Base-by-base conservation (phyloP, 92 coral and sea anemone genomes). In the Isaurus tuberculatus region DNA sequence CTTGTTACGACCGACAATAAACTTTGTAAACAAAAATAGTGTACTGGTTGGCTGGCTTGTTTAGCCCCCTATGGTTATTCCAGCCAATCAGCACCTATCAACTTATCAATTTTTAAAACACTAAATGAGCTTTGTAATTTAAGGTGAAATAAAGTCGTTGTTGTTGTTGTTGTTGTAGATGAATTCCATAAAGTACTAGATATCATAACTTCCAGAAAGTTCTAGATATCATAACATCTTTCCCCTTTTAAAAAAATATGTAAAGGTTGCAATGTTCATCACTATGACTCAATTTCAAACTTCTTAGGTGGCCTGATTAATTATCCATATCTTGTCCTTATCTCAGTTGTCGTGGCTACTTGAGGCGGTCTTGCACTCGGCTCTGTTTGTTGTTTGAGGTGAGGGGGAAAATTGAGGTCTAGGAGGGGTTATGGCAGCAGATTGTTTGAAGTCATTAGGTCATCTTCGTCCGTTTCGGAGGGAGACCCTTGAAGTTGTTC, bases 211-310 rank as follows among this genome's bases (percentile, higher is more conserved):
- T n/a, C n/a, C n/a, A n/a, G 43, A 64, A 64, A 28, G 70, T 64
- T 64, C 70, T 27, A 27, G 37, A 64, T 27, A 64, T 64, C 37
- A 64, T 64, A 64, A 51, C 60, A 51, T 51, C 22, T 51, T 17
- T 17, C 60, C 22, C 22, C 22, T 51, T 51, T 51, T n/a, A n/a
- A 51, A 51, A 51, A 53, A 1, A 17, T 53, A 53, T 16, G 61
- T 53, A 0, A 4, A 53, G 25, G 26, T 8, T 53, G 22, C 26
- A 17, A 53, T 19, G 61, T 53, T 53, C 61, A 53, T 53, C 61
- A 16, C 27, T 19, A 17, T 19, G 1, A 53, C 26, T 53, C 25
- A 53, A 53, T 16, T 2, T 53, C 61, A 2, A 53, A 53, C 61
- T 53, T 53, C 26, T 53, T 53, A 0, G 61, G 61, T 53, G 61